Base-by-base conservation (phyloP, 2,113 vertebrate genomes). In the Todiramphus saurophagus region DNA sequence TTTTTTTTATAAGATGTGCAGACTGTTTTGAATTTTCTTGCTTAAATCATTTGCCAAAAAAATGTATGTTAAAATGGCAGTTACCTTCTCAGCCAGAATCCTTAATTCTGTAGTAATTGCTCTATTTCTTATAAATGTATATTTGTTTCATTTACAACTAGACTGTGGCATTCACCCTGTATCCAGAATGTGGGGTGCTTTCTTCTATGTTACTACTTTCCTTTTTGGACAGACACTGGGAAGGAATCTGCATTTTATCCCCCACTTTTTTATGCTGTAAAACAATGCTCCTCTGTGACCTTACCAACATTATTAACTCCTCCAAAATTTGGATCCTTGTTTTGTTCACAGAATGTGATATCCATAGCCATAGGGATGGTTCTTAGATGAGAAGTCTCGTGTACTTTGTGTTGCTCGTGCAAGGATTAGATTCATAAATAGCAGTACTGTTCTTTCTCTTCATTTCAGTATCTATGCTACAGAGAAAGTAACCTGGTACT, bases 401-500 rank as follows among this genome's bases (percentile, higher is more conserved):
- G 21, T 2, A 16, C 18, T 20, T 53, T 0, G 0, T 59, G 7
- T 27, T 59, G 11, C 31, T 91, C 4, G 1, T 27, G 9, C 56
- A 55, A 63, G n/a, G 11, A 11, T 69, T 69, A 50, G 41, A 35
- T 46, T 53, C 69, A 46, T 60, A 41, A 78, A 59, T 33, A 75
- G 23, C n/a, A 74, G 31, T 70, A 58, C 7, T 12, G 33, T 41
- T 87, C 41, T 37, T 75, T 63, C 48, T 72, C 53, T 85, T 82
- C 41, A 2, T 93, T 95, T 83, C 53, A 13, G 13, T 79, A 64
- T 44, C 72, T 66, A 11, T 77, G 56, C 10, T 56, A 18, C 33
- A 69, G 48, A 91, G 44, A 75, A 92, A 80, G 33, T 83, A 74
- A 53, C 46, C 31, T 18, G 14, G 70, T 87, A 59, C 50, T 83